phyloP scores from a whole-genome alignment of 1,140 invertebrate genomes.

The Asbolus verrucosus region DNA sequence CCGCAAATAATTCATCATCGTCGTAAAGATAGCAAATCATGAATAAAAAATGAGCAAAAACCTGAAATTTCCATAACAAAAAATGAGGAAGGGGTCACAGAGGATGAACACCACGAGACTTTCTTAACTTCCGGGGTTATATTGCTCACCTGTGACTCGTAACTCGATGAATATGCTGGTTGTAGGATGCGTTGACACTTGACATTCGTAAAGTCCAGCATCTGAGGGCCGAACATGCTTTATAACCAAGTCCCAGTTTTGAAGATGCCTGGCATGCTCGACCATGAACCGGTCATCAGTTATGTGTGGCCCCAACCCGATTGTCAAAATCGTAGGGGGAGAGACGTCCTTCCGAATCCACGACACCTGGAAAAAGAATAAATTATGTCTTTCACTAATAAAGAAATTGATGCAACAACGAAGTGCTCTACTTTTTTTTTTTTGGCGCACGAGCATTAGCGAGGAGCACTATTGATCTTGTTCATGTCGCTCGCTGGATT shows the following conservation, averaged over 20 bases:
- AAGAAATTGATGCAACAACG: no score
- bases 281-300: constrained; percentile 81
- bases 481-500: no score
- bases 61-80: constrained; percentile 24
- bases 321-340: constrained; percentile 75
- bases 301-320: constrained; percentile 77
- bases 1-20: constrained; percentile 21
- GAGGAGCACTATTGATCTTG: no score
- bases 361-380: constrained; percentile 73
- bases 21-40: constrained; percentile 26
- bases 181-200: constrained; percentile 89
- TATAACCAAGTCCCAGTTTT: constrained; percentile 90
- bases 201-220: constrained; percentile 87
- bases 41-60: constrained; percentile 37
- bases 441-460: no score
- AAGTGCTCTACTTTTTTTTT: no score
- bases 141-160: constrained; percentile 83
- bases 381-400: no score
- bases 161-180: constrained; percentile 85
- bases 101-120: constrained; percentile 15
- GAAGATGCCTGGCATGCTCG: constrained; percentile 77
- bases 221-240: constrained; percentile 85
- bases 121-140: constrained; percentile 1
- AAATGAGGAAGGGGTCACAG: constrained; percentile 3
- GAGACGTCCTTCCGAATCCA: constrained; percentile 77